Evolutionary conservation across 2,113 vertebrate genomes (phyloP), one percentile per base, ranked within the genome.

Genomic region (Aix galericulata): DNA sequence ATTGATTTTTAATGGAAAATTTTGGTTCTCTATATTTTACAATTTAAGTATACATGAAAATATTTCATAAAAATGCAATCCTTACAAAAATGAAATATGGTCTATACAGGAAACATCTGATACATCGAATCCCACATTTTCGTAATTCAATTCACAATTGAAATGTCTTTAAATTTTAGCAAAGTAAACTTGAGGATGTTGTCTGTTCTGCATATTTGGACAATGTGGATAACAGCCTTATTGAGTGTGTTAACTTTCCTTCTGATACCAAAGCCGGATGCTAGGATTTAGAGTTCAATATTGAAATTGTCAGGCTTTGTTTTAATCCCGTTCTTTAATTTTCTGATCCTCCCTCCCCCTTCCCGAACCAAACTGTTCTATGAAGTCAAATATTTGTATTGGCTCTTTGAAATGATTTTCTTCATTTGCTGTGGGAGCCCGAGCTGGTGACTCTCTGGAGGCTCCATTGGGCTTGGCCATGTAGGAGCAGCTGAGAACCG

Each of bases 401-500:
- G 1, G 11, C 9, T 68, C 32, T 66, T 21, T 36, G 27, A 48
- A 79, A 32, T 71, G 7, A 17, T 36, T 82, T 38, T 55, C 34
- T 69, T 83, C 0, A 0, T 38, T 75, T 63, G 34, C 75, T 87
- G 56, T 42, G 74, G 26, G 79, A 92, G 81, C 60, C 31, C 64
- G 63, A 78, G 32, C 16, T 40, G 89, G 53, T 79, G 88, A n/a
- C 60, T 50, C 46, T 53, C 67, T 82, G 68, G 48, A 78, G 93
- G 17, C 5, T 48, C 53, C 1, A 0, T 16, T 1, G 0, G 38
- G 31, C 67, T 89, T 72, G 46, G 76, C 38, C 72, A 14, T 2
- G 18, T 55, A 76, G 76, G 80, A 85, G 91, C 84, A 84, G 73
- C 89, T 50, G 60, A 40, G 92, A 92, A 72, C 26, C 50, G 58